These are phyloP conservation scores for Melinaea marsaeus DNA, from an alignment of 2,888 invertebrate species.

Conservation along the genomic window DNA sequence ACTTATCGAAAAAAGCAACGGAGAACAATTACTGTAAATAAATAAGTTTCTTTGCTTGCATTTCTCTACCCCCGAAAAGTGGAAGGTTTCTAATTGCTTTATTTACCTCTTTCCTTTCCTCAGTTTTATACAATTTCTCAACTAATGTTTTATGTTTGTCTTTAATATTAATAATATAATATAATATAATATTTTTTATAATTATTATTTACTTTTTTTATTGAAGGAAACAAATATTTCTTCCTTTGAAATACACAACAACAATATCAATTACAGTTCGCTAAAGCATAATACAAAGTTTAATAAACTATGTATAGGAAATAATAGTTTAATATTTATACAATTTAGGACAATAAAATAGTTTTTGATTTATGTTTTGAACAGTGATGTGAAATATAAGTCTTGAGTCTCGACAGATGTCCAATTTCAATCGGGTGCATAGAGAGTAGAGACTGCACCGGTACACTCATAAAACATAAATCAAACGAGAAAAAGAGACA, in stretches of 20 bases:
- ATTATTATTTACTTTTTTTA: too few species aligned
- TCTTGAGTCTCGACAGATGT: slow-evolving; percentile 52
- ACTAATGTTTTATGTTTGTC: not conserved
- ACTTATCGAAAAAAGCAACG: slow-evolving; percentile 5
- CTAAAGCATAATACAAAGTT: too few species aligned
- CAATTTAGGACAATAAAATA: not conserved
- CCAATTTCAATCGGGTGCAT: slow-evolving; percentile 60
- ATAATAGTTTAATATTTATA: not conserved
- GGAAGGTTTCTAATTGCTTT: slow-evolving; percentile 14
- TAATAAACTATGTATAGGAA: not conserved
- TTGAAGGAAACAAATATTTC: too few species aligned
- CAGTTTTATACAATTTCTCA: not conserved
- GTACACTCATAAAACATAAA: slow-evolving; percentile 67
- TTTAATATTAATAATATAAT: not conserved
- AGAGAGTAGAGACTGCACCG: slow-evolving; percentile 50
- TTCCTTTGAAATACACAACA: too few species aligned
- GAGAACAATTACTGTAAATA: slow-evolving; percentile 16
- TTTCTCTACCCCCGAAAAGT: slow-evolving; percentile 4
- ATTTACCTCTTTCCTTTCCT: slow-evolving; percentile 15
- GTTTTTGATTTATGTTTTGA: not conserved
- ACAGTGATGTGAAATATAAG: not conserved
- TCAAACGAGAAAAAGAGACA: slow-evolving; percentile 58
- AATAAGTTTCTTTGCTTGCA: slow-evolving; percentile 4
- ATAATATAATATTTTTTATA: too few species aligned
- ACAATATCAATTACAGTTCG: too few species aligned